These are phyloP conservation scores for Tenthredo livida DNA, from an alignment of 2,888 invertebrate species.

Conservation along the genomic window DNA sequence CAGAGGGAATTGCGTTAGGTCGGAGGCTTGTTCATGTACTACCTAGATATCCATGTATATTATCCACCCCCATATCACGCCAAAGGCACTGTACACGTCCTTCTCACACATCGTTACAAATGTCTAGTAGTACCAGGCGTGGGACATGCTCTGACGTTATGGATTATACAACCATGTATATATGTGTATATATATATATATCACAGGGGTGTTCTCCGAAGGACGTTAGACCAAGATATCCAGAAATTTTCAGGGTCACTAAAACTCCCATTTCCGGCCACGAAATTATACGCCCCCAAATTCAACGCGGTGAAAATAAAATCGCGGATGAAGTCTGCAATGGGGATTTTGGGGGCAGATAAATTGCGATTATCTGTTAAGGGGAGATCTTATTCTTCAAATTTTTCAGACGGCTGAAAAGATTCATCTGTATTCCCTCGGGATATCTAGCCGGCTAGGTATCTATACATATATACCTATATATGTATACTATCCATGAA, in stretches of 20 bases:
- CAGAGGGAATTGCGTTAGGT: constrained; percentile 48
- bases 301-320: no score
- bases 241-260: neutral
- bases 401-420: neutral
- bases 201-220: neutral
- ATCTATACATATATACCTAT: neutral
- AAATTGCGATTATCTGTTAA: neutral
- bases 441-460: neutral
- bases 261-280: no score
- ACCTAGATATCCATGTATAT: constrained; percentile 10
- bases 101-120: neutral
- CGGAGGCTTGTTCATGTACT: constrained; percentile 28
- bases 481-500: neutral
- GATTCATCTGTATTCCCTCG: neutral
- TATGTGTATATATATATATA: neutral
- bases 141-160: constrained; percentile 9
- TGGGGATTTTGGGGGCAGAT: neutral
- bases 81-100: neutral
- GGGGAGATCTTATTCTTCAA: neutral
- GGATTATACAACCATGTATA: neutral
- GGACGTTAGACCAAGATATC: neutral
- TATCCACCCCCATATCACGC: neutral
- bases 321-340: neutral
- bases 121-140: neutral
- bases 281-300: no score